Percentiles rank a stretch among this genome's conserved stretches.
phyloP scores from a whole-genome alignment of 2,113 vertebrate genomes.

The Gnathonemus longibarbis region DNA sequence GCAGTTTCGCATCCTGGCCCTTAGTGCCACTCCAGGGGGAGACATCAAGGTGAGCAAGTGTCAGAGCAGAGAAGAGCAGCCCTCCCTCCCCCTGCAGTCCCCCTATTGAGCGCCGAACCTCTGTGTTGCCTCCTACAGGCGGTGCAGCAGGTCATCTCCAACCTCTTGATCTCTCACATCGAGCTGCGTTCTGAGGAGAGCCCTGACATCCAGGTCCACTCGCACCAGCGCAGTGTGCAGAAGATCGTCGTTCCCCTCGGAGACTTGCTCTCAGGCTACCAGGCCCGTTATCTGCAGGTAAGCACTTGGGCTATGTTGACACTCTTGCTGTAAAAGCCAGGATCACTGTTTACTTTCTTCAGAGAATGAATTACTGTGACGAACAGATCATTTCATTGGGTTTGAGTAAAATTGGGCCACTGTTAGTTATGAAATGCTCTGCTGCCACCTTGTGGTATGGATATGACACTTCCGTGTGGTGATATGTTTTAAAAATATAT shows the following conservation, averaged over 20 bases:
- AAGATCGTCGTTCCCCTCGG: conserved; percentile 85
- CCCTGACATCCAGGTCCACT: conserved; percentile 78
- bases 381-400: not conserved
- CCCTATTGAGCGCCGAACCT: not conserved
- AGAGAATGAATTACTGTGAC: not conserved
- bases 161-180: conserved; percentile 82
- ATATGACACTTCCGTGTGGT: not conserved
- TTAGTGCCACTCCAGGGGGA: conserved; percentile 89
- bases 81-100: not conserved
- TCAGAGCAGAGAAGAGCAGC: not conserved
- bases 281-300: conserved; percentile 76
- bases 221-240: conserved; percentile 77
- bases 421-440: conserved; percentile 19
- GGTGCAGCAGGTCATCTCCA: conserved; percentile 92
- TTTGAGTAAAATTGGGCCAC: not conserved
- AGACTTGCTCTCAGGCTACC: conserved; percentile 64
- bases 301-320: conserved; percentile 21
- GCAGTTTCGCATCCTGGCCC: conserved; percentile 84
- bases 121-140: conserved; percentile 54
- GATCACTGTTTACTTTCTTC: not conserved
- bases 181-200: conserved; percentile 87
- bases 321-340: not conserved
- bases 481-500: not conserved
- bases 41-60: conserved; percentile 72
- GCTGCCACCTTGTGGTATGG: conserved; percentile 38